phyloP scores from a whole-genome alignment of 2,888 invertebrate species.

The Protonemura montana region DNA sequence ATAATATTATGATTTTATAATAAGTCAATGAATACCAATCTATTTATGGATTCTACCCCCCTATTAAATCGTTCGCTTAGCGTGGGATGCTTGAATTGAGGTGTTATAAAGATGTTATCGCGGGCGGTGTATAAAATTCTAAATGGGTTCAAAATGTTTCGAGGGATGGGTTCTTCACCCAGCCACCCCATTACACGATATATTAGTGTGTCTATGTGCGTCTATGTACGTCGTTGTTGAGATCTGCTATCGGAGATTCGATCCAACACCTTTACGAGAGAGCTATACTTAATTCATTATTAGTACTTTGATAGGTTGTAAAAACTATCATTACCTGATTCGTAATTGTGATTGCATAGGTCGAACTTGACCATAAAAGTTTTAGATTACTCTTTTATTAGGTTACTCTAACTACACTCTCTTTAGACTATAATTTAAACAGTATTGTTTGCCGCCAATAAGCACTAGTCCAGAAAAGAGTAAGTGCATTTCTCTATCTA shows the following conservation, averaged over 20 bases:
- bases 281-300: slow-evolving; percentile 7
- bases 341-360: slow-evolving; percentile 23
- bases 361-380: neutral
- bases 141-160: neutral
- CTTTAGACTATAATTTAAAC: neutral
- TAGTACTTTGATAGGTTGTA: neutral
- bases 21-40: slow-evolving; percentile 12
- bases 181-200: neutral
- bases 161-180: neutral
- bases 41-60: neutral
- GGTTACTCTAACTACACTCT: neutral
- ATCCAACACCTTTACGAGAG: neutral
- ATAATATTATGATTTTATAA: neutral
- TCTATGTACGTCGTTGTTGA: neutral
- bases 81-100: neutral
- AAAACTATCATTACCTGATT: slow-evolving; percentile 20
- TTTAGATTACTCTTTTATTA: neutral
- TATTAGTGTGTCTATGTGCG: neutral
- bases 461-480: no score
- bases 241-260: neutral
- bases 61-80: neutral
- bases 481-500: no score
- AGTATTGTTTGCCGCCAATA: no score
- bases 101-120: slow-evolving; percentile 4
- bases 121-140: neutral